Evolutionary conservation across 2,888 invertebrate species (phyloP).

Genomic region (Yponomeuta cagnagella): DNA sequence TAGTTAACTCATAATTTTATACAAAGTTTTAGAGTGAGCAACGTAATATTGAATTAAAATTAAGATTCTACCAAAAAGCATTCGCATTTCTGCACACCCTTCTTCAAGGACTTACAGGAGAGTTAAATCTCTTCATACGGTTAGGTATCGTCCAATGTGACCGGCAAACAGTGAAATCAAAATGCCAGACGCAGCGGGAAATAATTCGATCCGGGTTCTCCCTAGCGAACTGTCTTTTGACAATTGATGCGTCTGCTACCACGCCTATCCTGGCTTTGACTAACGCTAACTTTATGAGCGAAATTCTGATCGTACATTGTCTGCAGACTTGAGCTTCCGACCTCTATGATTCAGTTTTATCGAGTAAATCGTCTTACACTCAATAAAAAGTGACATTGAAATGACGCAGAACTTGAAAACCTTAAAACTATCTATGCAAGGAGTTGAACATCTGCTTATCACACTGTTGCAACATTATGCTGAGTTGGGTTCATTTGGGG

Average conservation of each 20-base stretch:
- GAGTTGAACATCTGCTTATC: no score
- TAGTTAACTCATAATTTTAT: no score
- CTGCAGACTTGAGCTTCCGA: background rate
- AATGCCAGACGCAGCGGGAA: background rate
- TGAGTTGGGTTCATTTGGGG: no score
- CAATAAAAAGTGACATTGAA: no score
- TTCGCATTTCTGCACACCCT: no score
- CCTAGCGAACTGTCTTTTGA: background rate
- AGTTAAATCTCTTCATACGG: background rate
- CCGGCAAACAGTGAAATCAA: background rate
- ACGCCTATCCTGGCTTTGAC: background rate
- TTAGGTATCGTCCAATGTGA: background rate
- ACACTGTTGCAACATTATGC: no score
- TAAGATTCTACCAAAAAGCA: no score
- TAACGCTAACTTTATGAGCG: background rate
- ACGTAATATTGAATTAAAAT: no score
- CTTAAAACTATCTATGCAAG: no score
- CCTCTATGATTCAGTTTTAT: background rate
- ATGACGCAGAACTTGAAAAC: no score
- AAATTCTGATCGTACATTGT: background rate
- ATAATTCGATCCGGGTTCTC: background rate
- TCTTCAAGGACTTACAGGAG: background rate
- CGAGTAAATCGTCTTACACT: no score
- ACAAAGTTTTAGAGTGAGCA: no score
- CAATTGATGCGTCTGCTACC: constrained; percentile 5